Base-by-base conservation (phyloP, 2,797 vertebrate species). In the Saxicola maurus region DNA sequence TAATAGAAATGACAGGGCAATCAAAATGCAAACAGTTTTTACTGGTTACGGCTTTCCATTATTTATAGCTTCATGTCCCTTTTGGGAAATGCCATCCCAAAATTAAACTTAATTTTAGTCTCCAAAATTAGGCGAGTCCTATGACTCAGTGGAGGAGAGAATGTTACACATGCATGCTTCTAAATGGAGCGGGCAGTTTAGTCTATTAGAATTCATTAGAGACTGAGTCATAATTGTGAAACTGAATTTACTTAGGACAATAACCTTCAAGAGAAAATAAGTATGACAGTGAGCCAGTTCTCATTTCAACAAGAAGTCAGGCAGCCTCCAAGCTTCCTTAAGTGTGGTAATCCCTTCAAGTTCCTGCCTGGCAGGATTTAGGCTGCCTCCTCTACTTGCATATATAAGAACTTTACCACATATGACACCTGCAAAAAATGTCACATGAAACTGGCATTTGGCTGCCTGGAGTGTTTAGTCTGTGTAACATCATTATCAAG, bases 21-120 rank as follows among this genome's bases (percentile, higher is more conserved):
- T 87, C 66, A 86, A 93, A 93, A 87, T 13, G 30, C 55, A 90
- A 92, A 78, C 48, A 46, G 17, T 81, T 94, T 82, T 89, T 66
- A 69, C 77, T 69, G 56, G 79, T 76, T 91, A 89, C 0, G 0
- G 60, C 17, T 86, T 87, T 81, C 73, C 28, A 66, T 81, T 95
- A 94, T 94, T 93, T 94, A 95, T 94, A 95, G 76, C 30, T 86
- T 87, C 49, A 40, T 82, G 73, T 89, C 62, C 89, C 93, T 81
- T 92, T 82, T 52, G 90, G 87, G 89, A 96, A 91, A 95, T 90
- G 93, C 76, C 85, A 94, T 91, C 85, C 85, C 87, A 69, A 92
- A 95, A 94, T 95, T 90, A 94, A 93, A 92, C 80, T 92, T 92
- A 86, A 96, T 93, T 96, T 96, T 90, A 46, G 55, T 69, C 76